Evolutionary conservation across 2,113 vertebrate species (phyloP).

Genomic region (Ciconia maguari): DNA sequence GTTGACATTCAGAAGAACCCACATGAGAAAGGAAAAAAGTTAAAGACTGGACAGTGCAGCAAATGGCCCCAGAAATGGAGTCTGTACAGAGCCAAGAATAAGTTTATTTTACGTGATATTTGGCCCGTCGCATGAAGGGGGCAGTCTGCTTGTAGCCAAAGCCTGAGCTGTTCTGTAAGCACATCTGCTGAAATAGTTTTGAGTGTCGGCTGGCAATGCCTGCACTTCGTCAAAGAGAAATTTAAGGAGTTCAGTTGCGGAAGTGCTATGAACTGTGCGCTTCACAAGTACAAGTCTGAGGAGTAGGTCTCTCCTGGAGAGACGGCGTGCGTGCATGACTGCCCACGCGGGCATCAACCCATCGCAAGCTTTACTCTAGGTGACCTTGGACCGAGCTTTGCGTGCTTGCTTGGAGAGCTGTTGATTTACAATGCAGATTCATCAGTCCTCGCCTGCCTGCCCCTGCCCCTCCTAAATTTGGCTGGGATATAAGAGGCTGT

Average conservation of each 20-base stretch:
- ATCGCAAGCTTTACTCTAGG: neutral
- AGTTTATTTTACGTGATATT: neutral
- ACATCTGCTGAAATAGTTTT: constrained; percentile 22
- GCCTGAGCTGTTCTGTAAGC: neutral
- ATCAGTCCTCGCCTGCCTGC: neutral
- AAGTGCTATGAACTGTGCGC: neutral
- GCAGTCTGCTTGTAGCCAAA: constrained; percentile 17
- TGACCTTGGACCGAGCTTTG: neutral
- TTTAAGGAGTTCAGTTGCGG: constrained; percentile 64
- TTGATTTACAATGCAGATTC: constrained; percentile 78
- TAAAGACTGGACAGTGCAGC: neutral
- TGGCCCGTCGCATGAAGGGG: neutral
- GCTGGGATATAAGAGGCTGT: constrained; percentile 56
- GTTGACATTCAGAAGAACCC: neutral
- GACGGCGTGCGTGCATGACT: neutral
- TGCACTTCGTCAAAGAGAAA: constrained; percentile 21
- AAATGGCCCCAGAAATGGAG: neutral
- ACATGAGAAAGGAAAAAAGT: neutral
- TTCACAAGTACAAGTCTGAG: neutral
- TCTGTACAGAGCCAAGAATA: neutral
- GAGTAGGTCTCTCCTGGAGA: neutral
- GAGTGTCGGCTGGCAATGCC: neutral
- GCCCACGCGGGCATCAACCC: neutral
- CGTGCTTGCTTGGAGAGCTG: constrained; percentile 7
- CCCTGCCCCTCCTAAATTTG: constrained; percentile 13